Percentiles rank a stretch among this genome's conserved stretches.
Evolutionary conservation across 2,888 invertebrate species (phyloP).

Genomic region (Mythimna loreyi): DNA sequence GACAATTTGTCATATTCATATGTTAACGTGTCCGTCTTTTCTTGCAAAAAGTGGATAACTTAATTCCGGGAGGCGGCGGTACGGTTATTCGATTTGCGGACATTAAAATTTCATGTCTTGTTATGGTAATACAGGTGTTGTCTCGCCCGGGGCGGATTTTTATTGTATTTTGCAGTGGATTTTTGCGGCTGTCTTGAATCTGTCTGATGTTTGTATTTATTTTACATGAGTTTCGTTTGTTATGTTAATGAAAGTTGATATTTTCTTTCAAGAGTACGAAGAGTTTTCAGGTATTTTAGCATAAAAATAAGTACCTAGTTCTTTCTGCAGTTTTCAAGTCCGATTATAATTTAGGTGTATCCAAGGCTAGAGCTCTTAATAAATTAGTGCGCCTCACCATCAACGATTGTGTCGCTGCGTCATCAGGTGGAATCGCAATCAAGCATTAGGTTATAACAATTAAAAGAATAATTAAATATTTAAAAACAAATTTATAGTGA

Average conservation of each 20-base stretch:
- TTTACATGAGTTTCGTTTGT: background rate
- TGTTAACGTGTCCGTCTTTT: slow-evolving; percentile 90
- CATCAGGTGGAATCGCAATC: too few relatives aligned
- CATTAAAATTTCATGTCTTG: slow-evolving; percentile 90
- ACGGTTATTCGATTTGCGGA: slow-evolving; percentile 89
- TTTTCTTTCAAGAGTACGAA: too few relatives aligned
- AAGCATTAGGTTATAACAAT: too few relatives aligned
- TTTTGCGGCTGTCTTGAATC: slow-evolving; percentile 46
- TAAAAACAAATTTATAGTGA: background rate
- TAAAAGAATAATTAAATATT: too few relatives aligned
- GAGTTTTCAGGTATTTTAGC: too few relatives aligned
- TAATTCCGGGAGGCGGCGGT: slow-evolving; percentile 83
- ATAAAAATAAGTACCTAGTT: too few relatives aligned
- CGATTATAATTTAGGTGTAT: too few relatives aligned
- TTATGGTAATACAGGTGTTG: slow-evolving; percentile 90
- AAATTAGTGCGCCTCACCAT: too few relatives aligned
- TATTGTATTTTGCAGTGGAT: slow-evolving; percentile 46
- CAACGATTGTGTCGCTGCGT: too few relatives aligned
- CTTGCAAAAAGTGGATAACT: slow-evolving; percentile 91
- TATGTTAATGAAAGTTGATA: background rate
- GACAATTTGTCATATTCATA: slow-evolving; percentile 91
- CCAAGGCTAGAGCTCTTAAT: too few relatives aligned
- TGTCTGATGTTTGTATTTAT: slow-evolving; percentile 20
- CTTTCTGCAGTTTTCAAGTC: too few relatives aligned
- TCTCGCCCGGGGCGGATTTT: slow-evolving; percentile 80